Evolutionary conservation across 2,888 invertebrate genomes (phyloP), one percentile per base, ranked within the genome.

Genomic region (Aleiodes alternator): DNA sequence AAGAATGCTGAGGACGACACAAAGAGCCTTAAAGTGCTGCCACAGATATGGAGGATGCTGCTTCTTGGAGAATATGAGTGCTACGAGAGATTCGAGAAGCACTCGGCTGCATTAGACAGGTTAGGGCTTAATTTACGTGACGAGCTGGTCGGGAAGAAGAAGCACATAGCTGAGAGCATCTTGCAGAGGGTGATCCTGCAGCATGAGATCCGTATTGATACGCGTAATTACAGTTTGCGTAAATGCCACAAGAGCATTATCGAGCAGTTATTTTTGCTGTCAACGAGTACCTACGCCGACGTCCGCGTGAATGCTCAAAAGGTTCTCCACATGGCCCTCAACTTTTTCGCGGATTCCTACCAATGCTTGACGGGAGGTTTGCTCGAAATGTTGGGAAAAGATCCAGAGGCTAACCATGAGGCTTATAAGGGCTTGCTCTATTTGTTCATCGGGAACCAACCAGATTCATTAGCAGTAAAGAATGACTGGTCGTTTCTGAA

Each of bases 401-500:
- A 93, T 85, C 91, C 92, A 0, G 91, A 91, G 53, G 89, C 91
- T 56, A 87, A 92, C 81, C 94, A 95, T 85, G 94, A 95, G 83
- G 91, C 92, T 78, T 93, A 94, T 84, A 95, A 96, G 92, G 97
- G 97, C 4, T 93, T 94, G 12, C 90, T 98, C 53, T 95, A 95
- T 88, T 92, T 96, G 73, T 90, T 97, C 80, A 88, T 95, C 75
- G 94, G 95, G 0, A 93, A 94, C 0, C 92, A 93, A 83, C 90
- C 91, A 9, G 91, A 92, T 4, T 92, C 94, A 0, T 89, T 97
- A 7, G 89, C 94, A 1, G 92, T 94, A 9, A 93, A 94, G 82
- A 93, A 94, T 79, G 94, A 96, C 87, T 98, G 97, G 96, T 91
- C 93, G 7, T 92, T 94, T 4, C 90, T 95, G 16, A 89, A 91